Evolutionary conservation across 1,140 invertebrate genomes (phyloP).

Genomic region (Manduca sexta): DNA sequence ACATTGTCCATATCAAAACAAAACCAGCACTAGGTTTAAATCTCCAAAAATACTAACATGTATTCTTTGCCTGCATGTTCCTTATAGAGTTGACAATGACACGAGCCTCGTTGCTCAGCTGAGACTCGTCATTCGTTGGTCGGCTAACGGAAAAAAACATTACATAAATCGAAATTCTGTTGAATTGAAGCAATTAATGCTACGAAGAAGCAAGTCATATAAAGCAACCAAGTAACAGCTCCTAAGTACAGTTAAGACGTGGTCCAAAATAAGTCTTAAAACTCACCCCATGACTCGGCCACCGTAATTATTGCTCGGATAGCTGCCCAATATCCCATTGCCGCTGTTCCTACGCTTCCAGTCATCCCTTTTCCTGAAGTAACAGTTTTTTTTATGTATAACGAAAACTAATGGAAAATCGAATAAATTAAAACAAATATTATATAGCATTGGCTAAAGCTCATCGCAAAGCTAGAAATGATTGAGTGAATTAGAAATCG

Average conservation of each 20-base stretch:
- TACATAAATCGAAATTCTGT: too few species aligned
- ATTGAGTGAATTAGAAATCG: too few species aligned
- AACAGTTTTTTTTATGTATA: too few species aligned
- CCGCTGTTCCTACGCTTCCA: constrained; percentile 32
- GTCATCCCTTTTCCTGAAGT: constrained; percentile 24
- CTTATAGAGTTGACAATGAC: constrained; percentile 56
- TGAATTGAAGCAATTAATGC: too few species aligned
- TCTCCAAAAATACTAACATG: constrained; percentile 30
- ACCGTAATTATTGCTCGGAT: constrained; percentile 28
- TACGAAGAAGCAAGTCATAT: too few species aligned
- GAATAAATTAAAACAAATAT: too few species aligned
- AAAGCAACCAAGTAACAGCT: not conserved
- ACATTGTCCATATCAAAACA: too few species aligned
- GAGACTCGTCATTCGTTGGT: constrained; percentile 28
- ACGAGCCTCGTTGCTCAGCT: constrained; percentile 44
- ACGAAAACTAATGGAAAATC: too few species aligned
- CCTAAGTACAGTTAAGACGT: too few species aligned
- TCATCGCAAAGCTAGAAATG: too few species aligned
- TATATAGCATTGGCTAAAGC: too few species aligned
- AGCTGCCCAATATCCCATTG: constrained; percentile 45
- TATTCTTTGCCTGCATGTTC: constrained; percentile 45
- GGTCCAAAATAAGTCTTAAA: not conserved
- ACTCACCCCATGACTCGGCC: constrained; percentile 31
- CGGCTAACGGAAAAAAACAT: constrained; percentile 14
- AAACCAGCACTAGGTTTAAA: too few species aligned